Conservation (phyloP, 2,888 invertebrate genomes). For the Zygothrica quintamaculata region DNA sequence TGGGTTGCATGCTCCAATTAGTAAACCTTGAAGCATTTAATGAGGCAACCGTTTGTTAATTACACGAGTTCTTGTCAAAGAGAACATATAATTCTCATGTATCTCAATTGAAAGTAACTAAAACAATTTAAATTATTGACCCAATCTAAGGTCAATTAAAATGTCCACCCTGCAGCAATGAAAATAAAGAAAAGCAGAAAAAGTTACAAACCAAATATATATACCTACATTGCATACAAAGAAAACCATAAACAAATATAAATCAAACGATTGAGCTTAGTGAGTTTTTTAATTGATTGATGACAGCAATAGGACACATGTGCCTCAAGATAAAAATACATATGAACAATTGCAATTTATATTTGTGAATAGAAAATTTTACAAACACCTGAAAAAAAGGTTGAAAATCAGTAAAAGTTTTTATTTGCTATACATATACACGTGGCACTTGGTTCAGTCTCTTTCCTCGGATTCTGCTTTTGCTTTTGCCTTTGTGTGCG, state of each 20-base stretch:
- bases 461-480: conserved; percentile 2
- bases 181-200: conserved; percentile 12
- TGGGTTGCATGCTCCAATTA: conserved; percentile 36
- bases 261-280: conserved; percentile 61
- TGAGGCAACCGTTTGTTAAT: conserved; percentile 29
- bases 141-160: conserved; percentile 63
- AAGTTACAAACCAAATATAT: not conserved
- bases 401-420: conserved; percentile 24
- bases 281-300: conserved; percentile 63
- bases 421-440: conserved; percentile 47
- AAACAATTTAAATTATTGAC: conserved; percentile 49
- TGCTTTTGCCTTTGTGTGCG: conserved; percentile 7
- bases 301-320: conserved; percentile 29
- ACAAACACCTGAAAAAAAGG: conserved; percentile 25
- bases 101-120: conserved; percentile 44
- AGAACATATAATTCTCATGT: conserved; percentile 11
- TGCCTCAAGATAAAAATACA: conserved; percentile 23
- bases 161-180: conserved; percentile 33
- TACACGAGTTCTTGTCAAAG: conserved; percentile 23
- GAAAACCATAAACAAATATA: conserved; percentile 28
- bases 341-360: conserved; percentile 43
- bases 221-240: not conserved
- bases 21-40: conserved; percentile 20
- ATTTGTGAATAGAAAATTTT: conserved; percentile 22
- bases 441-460: conserved; percentile 11